Evolutionary conservation across 1,140 invertebrate genomes (phyloP), one percentile per base, ranked within the genome.

Genomic region (Acromyrmex charruanus): DNA sequence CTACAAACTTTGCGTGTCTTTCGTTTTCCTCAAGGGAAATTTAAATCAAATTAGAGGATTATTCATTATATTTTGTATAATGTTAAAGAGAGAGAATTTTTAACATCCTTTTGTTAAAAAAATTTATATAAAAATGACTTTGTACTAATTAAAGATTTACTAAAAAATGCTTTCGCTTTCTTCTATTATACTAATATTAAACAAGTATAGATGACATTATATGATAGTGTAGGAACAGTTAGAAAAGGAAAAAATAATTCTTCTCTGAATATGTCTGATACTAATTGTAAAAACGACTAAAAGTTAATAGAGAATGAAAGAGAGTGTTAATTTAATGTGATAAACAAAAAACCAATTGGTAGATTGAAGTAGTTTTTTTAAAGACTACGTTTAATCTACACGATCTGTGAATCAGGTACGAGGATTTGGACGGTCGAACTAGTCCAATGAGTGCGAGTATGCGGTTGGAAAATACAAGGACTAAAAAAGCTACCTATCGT

Each of bases 361-460:
- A 35, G 28, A 44, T 39, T 68, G 18, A 80, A 69, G 63, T 25
- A 25, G 49, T n/a, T 80, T 69, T 31, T 69, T 14, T 61, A 35
- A 80, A 80, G 49, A 55, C 28, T 55, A 53, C 49, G 31, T 39
- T 69, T 80, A 80, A 80, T 80, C 63, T 68, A 55, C n/a, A 80
- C 44, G 63, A 80, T 79, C 61, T 66, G 25, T 25, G 61, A 25
- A 55, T 80, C 77, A 80, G 49, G 16, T 9, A 68, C 59, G 7
- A 66, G 25, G 18, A 66, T 53, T 61, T 66, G 63, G 28, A 53
- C 6, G 44, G 25, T 28, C 16, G 39, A 35, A 69, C 28, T 69
- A 44, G 68, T 16, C 63, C 77, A 39, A 69, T 55, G 28, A 80
- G 49, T n/a, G 49, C 59, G 59, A 39, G 35, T 25, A 49, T 21